phyloP scores from a whole-genome alignment of 2,888 invertebrate species.

The Diarsia rubi region DNA sequence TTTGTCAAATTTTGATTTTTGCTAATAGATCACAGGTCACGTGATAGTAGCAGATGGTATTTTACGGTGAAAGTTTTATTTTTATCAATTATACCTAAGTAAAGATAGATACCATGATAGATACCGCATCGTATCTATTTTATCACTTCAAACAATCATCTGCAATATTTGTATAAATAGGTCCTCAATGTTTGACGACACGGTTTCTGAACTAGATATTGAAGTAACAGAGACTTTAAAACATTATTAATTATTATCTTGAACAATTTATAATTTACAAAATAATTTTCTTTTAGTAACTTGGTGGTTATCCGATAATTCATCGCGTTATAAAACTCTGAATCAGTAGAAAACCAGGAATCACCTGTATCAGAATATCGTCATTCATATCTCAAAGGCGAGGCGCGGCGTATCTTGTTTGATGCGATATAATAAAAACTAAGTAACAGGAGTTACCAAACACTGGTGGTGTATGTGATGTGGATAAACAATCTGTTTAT shows the following conservation, averaged over 20 bases:
- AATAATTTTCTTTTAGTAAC: background rate
- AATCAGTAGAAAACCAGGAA: constrained; percentile 11
- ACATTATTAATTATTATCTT: background rate
- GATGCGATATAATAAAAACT: constrained; percentile 18
- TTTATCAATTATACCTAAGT: background rate
- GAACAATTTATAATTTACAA: background rate
- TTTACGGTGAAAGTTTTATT: background rate
- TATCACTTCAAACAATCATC: constrained; percentile 25
- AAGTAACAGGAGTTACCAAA: background rate
- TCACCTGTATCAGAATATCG: constrained; percentile 18
- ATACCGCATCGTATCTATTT: constrained; percentile 25
- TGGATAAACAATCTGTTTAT: background rate
- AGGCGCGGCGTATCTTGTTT: constrained; percentile 7
- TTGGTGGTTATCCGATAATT: background rate
- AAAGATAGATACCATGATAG: constrained; percentile 5
- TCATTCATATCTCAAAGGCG: constrained; percentile 14
- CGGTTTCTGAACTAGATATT: background rate
- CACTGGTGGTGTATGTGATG: constrained; percentile 1
- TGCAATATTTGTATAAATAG: constrained; percentile 13
- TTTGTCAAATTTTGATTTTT: background rate
- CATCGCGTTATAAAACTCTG: background rate
- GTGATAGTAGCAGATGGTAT: background rate
- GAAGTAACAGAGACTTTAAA: background rate
- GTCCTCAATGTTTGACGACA: background rate
- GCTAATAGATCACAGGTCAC: no score